Conservation (phyloP, 2,113 vertebrate genomes). For the Pagrus major region DNA sequence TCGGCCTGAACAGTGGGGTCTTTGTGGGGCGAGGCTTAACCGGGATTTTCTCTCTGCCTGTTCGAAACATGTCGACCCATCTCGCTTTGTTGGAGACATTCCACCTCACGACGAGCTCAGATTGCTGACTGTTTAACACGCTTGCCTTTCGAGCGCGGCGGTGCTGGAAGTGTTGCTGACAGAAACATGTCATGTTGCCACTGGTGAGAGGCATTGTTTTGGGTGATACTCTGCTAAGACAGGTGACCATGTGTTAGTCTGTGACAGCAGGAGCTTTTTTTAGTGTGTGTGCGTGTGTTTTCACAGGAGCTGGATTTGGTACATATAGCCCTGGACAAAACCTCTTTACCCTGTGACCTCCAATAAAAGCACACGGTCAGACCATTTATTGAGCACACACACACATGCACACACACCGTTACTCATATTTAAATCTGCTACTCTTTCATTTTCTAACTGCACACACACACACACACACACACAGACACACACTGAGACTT, state of each 20-base stretch:
- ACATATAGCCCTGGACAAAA: slow-evolving; percentile 44
- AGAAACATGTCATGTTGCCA: slow-evolving; percentile 65
- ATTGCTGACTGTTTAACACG: slow-evolving; percentile 68
- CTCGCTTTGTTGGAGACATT: slow-evolving; percentile 59
- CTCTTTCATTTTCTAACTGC: slow-evolving; percentile 16
- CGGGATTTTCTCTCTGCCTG: slow-evolving; percentile 61
- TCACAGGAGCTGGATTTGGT: slow-evolving; percentile 48
- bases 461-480: slow-evolving; percentile 26
- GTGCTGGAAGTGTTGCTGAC: slow-evolving; percentile 73
- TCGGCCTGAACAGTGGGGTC: slow-evolving; percentile 72
- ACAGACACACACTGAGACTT: too few species aligned
- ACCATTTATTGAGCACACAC: slow-evolving; percentile 44
- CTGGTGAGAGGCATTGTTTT: slow-evolving; percentile 62
- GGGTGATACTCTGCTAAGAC: slow-evolving; percentile 52
- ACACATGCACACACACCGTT: slow-evolving; percentile 21
- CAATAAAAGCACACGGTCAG: slow-evolving; percentile 57
- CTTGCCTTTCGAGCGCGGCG: slow-evolving; percentile 46
- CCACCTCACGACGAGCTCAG: slow-evolving; percentile 55
- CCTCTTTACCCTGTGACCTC: slow-evolving; percentile 59
- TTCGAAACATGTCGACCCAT: slow-evolving; percentile 67
- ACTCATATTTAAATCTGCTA: slow-evolving; percentile 35
- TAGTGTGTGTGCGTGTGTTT: slow-evolving; percentile 36
- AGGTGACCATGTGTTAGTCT: slow-evolving; percentile 67
- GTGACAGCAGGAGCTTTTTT: slow-evolving; percentile 58
- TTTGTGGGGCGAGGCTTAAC: slow-evolving; percentile 72